Evolutionary conservation across 2,113 vertebrate species (phyloP).

Genomic region (Stercorarius parasiticus): DNA sequence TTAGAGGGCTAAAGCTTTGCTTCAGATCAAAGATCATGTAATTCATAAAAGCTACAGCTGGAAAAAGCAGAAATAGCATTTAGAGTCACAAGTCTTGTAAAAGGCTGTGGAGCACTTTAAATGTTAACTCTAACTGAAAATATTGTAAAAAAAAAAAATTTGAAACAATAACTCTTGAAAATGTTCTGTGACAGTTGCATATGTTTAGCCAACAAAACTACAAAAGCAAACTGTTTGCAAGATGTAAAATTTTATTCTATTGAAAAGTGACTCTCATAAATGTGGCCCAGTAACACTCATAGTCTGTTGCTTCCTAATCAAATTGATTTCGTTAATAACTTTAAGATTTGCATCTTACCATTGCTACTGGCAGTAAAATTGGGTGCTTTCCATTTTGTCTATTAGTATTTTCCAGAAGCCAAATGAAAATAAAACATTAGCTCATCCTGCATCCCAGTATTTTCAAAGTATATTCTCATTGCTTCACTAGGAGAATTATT

Average conservation of each 20-base stretch:
- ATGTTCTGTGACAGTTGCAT: background rate
- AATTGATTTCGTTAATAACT: background rate
- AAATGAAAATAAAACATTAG: background rate
- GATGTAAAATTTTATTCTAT: background rate
- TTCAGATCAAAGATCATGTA: background rate
- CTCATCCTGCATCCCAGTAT: background rate
- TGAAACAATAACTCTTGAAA: background rate
- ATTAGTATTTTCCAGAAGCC: background rate
- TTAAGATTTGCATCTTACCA: background rate
- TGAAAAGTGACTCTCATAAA: background rate
- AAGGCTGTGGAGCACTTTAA: background rate
- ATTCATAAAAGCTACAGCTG: slow-evolving; percentile 14
- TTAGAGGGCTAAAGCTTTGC: background rate
- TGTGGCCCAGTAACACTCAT: background rate
- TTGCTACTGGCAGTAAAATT: background rate
- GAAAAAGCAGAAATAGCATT: background rate
- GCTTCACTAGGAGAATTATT: background rate
- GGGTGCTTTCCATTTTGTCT: background rate
- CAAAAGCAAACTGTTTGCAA: background rate
- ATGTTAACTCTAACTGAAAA: background rate
- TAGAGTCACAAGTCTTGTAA: background rate
- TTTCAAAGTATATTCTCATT: background rate
- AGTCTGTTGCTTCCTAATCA: background rate
- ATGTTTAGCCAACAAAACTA: background rate
- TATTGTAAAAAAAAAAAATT: background rate